Percentiles rank a stretch among this genome's conserved stretches.
Conservation (phyloP, 1,140 invertebrate species). For the Drosophila kohkoa region DNA sequence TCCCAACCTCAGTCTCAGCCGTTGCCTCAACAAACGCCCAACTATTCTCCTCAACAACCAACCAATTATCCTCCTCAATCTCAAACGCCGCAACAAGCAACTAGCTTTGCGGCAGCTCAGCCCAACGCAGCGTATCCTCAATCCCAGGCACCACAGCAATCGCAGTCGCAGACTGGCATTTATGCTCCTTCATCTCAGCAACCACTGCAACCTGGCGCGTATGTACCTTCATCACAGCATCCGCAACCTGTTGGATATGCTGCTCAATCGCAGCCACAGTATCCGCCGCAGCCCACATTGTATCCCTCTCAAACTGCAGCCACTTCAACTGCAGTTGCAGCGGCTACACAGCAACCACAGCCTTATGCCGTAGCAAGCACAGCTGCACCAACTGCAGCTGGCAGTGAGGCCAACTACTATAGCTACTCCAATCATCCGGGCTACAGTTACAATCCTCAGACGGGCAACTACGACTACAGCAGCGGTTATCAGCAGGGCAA, state of each 20-base stretch:
- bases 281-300: constrained; percentile 27
- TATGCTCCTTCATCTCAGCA: constrained; percentile 20
- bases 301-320: constrained; percentile 44
- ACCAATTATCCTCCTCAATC: constrained; percentile 15
- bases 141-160: constrained; percentile 11
- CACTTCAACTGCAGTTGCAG: too few relatives aligned
- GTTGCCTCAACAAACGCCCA: constrained; percentile 19
- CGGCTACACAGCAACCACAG: neutral
- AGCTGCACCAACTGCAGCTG: neutral
- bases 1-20: constrained; percentile 34
- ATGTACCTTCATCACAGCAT: constrained; percentile 7
- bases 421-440: constrained; percentile 81
- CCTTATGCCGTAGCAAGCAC: neutral
- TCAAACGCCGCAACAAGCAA: constrained; percentile 21
- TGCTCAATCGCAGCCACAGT: neutral
- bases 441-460: constrained; percentile 79
- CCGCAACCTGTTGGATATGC: too few relatives aligned
- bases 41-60: constrained; percentile 21
- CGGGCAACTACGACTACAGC: constrained; percentile 76
- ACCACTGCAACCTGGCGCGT: neutral
- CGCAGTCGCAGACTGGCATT: neutral
- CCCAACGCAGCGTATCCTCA: constrained; percentile 9
- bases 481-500: constrained; percentile 79
- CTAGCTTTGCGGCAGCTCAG: neutral
- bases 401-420: constrained; percentile 38